Conservation (phyloP, 1,140 invertebrate genomes). For the Magallana angulata region DNA sequence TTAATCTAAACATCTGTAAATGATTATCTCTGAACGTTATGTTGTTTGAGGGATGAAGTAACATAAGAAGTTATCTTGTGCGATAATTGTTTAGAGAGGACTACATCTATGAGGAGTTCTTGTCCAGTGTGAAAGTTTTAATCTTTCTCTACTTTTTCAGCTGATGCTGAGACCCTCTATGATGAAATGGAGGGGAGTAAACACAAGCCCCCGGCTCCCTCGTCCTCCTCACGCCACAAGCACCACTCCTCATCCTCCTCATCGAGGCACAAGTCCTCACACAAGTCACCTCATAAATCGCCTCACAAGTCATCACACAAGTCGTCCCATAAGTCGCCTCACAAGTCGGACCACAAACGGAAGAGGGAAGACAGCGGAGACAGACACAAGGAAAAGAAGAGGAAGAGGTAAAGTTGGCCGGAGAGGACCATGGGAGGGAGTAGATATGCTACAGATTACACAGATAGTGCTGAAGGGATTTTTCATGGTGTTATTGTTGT, state of each 20-base stretch:
- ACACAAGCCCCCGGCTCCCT: background rate
- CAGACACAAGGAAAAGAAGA: slow-evolving; percentile 54
- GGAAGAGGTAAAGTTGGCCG: background rate
- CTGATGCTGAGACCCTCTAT: slow-evolving; percentile 52
- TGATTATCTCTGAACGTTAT: too few species aligned
- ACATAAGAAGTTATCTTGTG: too few species aligned
- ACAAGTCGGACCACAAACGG: slow-evolving; percentile 55
- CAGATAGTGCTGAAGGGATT: too few species aligned
- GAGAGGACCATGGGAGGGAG: too few species aligned
- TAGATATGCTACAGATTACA: too few species aligned
- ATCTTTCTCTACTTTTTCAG: slow-evolving; percentile 31
- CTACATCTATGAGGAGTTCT: too few species aligned
- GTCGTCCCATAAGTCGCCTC: slow-evolving; percentile 54
- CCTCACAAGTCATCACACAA: slow-evolving; percentile 59
- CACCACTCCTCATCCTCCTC: slow-evolving; percentile 25
- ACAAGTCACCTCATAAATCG: slow-evolving; percentile 52
- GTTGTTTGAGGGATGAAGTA: too few species aligned
- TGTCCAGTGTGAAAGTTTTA: too few species aligned
- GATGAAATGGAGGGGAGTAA: slow-evolving; percentile 26
- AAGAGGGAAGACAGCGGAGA: slow-evolving; percentile 58
- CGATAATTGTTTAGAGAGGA: too few species aligned
- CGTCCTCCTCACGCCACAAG: background rate
- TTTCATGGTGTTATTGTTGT: too few species aligned
- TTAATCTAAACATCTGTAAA: too few species aligned
- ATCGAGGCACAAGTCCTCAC: slow-evolving; percentile 36